Evolutionary conservation across 2,888 invertebrate genomes (phyloP).

Genomic region (Synergus japonicus): DNA sequence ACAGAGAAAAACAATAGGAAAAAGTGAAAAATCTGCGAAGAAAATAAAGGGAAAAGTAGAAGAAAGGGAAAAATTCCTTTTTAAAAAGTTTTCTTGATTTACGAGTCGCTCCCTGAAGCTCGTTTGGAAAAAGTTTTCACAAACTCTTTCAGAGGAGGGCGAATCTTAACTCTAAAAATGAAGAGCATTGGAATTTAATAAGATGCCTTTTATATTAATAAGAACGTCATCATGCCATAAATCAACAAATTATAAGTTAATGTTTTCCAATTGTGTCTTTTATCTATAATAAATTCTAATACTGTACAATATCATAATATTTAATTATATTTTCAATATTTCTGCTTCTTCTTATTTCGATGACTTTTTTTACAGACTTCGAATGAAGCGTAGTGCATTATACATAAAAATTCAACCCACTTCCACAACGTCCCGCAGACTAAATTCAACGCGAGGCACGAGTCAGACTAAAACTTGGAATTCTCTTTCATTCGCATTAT

Average conservation of each 20-base stretch:
- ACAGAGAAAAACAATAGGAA: constrained; percentile 30
- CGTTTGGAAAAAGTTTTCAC: background rate
- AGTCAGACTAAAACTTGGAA: constrained; percentile 62
- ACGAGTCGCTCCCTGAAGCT: background rate
- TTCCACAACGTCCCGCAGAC: background rate
- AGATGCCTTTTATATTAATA: background rate
- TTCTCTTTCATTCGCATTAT: constrained; percentile 75
- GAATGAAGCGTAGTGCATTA: background rate
- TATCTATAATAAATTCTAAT: too few relatives aligned
- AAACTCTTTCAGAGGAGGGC: background rate
- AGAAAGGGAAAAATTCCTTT: background rate
- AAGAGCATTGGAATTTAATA: background rate
- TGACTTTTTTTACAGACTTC: background rate
- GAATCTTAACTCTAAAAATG: background rate
- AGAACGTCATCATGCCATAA: too few relatives aligned
- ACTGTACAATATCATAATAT: too few relatives aligned
- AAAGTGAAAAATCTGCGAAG: constrained; percentile 36
- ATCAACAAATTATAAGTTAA: too few relatives aligned
- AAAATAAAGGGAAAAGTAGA: background rate
- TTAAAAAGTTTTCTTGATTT: constrained; percentile 24
- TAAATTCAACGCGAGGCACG: constrained; percentile 21
- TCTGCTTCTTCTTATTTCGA: too few relatives aligned
- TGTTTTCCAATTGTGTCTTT: too few relatives aligned
- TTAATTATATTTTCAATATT: too few relatives aligned
- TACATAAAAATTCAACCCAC: constrained; percentile 10